phyloP scores from a whole-genome alignment of 2,113 vertebrate genomes.

The Plestiodon gilberti region DNA sequence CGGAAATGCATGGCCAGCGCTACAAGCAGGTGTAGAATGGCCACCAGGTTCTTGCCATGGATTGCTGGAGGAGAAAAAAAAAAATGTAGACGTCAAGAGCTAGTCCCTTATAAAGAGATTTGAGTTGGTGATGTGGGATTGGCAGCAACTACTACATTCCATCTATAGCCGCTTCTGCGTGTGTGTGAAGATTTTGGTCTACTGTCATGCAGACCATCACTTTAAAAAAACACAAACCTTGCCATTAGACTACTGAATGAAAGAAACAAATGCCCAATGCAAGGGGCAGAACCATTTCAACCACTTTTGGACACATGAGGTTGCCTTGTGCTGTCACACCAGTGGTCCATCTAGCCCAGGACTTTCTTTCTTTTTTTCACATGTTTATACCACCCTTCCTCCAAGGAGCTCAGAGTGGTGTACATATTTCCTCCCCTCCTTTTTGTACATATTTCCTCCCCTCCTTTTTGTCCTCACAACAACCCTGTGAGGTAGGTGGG shows the following conservation, averaged over 20 bases:
- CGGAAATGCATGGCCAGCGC: conserved; percentile 91
- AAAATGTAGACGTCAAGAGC: not conserved
- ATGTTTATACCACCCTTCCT: not conserved
- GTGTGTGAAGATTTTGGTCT: no score
- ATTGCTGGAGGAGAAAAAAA: conserved; percentile 79
- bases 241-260: not conserved
- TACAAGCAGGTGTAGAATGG: conserved; percentile 91
- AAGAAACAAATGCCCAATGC: not conserved
- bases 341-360: not conserved
- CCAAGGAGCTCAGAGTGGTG: no score
- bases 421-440: no score
- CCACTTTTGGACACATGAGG: not conserved
- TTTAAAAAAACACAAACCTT: no score
- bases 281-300: not conserved
- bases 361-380: no score
- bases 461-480: no score
- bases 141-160: no score
- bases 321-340: no score
- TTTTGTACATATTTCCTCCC: no score
- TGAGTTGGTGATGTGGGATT: not conserved
- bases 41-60: conserved; percentile 92
- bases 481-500: no score
- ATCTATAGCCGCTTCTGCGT: no score
- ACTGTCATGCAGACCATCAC: no score
- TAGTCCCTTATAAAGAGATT: not conserved